phyloP scores from a whole-genome alignment of 2,888 invertebrate species.

The Eulithis testata region DNA sequence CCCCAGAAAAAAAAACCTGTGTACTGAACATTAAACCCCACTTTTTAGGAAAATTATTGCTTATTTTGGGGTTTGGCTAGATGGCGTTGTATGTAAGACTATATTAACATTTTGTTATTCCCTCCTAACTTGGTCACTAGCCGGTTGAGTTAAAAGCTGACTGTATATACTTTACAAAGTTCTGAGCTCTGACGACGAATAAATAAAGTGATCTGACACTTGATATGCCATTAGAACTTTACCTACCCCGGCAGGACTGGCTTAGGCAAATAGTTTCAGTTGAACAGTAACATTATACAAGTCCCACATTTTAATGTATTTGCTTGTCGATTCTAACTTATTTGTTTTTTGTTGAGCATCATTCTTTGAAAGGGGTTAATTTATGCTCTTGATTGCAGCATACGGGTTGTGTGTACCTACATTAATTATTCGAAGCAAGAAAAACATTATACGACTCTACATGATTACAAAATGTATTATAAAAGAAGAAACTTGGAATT shows the following conservation, averaged over 20 bases:
- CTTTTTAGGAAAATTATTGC: no score
- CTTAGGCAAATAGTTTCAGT: constrained; percentile 25
- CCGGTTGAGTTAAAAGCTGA: background rate
- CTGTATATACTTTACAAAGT: no score
- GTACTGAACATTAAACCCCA: no score
- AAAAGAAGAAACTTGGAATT: no score
- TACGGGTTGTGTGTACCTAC: no score
- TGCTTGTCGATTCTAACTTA: constrained; percentile 5
- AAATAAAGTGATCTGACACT: constrained; percentile 16
- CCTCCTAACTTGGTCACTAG: background rate
- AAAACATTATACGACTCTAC: no score
- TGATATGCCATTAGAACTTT: constrained; percentile 24
- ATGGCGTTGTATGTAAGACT: no score
- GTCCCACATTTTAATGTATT: constrained; percentile 14
- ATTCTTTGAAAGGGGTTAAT: background rate
- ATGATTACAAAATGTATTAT: no score
- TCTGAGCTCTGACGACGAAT: background rate
- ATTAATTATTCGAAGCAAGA: no score
- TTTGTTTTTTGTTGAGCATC: background rate
- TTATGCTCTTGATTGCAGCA: background rate
- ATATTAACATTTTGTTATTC: background rate
- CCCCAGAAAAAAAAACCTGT: no score
- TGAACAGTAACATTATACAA: constrained; percentile 22
- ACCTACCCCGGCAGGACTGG: constrained; percentile 9
- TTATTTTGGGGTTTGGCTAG: no score